Percentiles rank a stretch among this genome's conserved stretches.
Conservation (phyloP, 2,797 vertebrate genomes). For the Danio tinwini region DNA sequence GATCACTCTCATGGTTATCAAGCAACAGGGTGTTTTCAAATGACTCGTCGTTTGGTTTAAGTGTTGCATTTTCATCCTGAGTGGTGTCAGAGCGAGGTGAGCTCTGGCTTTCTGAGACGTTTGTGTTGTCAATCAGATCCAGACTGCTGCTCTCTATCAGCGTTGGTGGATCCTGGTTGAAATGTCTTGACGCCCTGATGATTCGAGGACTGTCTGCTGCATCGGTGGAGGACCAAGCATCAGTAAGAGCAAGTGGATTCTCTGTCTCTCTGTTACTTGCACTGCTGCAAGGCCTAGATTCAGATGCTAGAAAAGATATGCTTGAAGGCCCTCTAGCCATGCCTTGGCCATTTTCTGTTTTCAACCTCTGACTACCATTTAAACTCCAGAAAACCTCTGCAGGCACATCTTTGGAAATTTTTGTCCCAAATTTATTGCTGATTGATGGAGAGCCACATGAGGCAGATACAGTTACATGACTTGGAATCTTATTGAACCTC, state of each 20-base stretch:
- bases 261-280: conserved; percentile 71
- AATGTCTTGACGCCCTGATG: conserved; percentile 54
- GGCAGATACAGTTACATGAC: conserved; percentile 56
- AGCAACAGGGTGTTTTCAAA: conserved; percentile 44
- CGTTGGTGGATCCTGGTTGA: conserved; percentile 52
- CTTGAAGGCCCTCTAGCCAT: not conserved
- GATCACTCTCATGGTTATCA: conserved; percentile 9
- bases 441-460: conserved; percentile 67
- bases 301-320: not conserved
- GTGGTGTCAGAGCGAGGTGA: conserved; percentile 58
- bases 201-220: conserved; percentile 73
- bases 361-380: conserved; percentile 63
- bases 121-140: conserved; percentile 62
- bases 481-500: conserved; percentile 60
- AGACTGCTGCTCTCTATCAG: conserved; percentile 65
- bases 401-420: conserved; percentile 76
- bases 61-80: conserved; percentile 57
- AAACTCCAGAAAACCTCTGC: conserved; percentile 82
- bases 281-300: conserved; percentile 61
- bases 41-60: conserved; percentile 50
- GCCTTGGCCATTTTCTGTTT: conserved; percentile 34
- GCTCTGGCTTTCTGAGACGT: conserved; percentile 54
- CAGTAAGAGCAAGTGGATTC: conserved; percentile 71
- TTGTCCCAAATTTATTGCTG: conserved; percentile 61
- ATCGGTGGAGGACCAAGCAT: conserved; percentile 83